Evolutionary conservation across 2,797 vertebrate species (phyloP), one percentile per base, ranked within the genome.

Genomic region (Discoglossus pictus): DNA sequence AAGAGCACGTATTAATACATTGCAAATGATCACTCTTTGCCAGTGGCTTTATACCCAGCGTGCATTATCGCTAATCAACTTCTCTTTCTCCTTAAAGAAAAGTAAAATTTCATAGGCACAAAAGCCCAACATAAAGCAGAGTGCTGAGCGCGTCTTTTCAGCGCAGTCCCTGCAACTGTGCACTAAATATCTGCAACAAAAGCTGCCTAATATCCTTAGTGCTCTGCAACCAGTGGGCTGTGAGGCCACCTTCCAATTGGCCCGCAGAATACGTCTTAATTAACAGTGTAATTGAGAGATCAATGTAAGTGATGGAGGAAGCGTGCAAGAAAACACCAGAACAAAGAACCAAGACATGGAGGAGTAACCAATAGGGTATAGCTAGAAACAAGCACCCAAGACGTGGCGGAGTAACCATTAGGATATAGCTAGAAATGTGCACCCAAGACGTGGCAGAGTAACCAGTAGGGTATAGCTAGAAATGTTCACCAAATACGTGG

Each of bases 241-340:
- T 15, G 13, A 7, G 48, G 68, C 61, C 35, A 60, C 53, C 15
- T 9, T 25, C 21, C 39, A 61, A 64, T 65, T 27, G 74, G 68
- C 71, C n/a, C 61, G 47, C 7, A 71, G 76, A 81, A 79, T 82
- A 78, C 50, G 72, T 82, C 69, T 72, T 82, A 81, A 80, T 64
- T 78, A 84, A 82, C 64, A 65, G 69, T 17, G 68, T 73, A 72
- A 78, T 77, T 39, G 38, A 76, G 74, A 77, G 80, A 80, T 72
- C 44, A 74, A 67, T 25, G 18, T 52, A 65, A 43, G 64, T 77
- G 23, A 50, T 36, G 67, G 34, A 74, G 34, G 56, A 1, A 1
- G 20, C 34, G 21, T 42, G 7, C 48, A 18, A 47, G 66, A 58
- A 55, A 34, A 13, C 17, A 16, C 34, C 34, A 36, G 31, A 50